Percentiles rank a stretch among this genome's conserved stretches.
phyloP scores from a whole-genome alignment of 2,888 invertebrate species.

The Syritta pipiens region DNA sequence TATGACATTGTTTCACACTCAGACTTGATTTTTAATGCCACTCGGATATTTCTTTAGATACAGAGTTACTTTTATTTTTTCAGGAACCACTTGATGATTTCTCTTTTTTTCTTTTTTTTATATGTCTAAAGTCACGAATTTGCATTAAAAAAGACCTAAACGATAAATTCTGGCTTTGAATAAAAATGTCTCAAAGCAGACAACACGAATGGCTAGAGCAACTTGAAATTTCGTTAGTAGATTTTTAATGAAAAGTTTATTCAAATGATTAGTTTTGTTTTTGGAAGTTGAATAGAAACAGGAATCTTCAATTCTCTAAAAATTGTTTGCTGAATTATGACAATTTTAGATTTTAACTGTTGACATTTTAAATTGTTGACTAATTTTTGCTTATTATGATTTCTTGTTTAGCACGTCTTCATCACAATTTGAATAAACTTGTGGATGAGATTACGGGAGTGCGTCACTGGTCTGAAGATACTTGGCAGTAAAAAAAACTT shows the following conservation, averaged over 20 bases:
- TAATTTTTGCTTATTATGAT: not conserved
- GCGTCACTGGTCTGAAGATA: no score
- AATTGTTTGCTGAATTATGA: slow-evolving; percentile 1
- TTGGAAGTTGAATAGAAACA: not conserved
- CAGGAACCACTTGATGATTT: slow-evolving; percentile 2
- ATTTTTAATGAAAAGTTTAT: slow-evolving; percentile 5
- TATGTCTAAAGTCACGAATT: slow-evolving; percentile 13
- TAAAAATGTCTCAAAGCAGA: not conserved
- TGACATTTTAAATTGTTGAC: slow-evolving; percentile 1
- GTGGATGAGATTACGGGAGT: no score
- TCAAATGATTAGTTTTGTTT: not conserved
- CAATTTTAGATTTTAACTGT: not conserved
- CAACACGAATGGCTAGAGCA: not conserved
- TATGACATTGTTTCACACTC: slow-evolving; percentile 52
- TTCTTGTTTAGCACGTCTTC: no score
- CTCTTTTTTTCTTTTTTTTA: not conserved
- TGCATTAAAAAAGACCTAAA: slow-evolving; percentile 8
- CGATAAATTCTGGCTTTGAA: not conserved
- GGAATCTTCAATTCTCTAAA: not conserved
- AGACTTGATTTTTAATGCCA: not conserved
- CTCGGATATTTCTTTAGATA: slow-evolving; percentile 1
- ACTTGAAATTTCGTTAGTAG: not conserved
- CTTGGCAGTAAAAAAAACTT: no score
- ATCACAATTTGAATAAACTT: no score
- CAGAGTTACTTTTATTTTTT: not conserved